These are phyloP conservation scores for Zalophus californianus DNA, from an alignment of 2,797 vertebrate genomes.

Conservation along the genomic window DNA sequence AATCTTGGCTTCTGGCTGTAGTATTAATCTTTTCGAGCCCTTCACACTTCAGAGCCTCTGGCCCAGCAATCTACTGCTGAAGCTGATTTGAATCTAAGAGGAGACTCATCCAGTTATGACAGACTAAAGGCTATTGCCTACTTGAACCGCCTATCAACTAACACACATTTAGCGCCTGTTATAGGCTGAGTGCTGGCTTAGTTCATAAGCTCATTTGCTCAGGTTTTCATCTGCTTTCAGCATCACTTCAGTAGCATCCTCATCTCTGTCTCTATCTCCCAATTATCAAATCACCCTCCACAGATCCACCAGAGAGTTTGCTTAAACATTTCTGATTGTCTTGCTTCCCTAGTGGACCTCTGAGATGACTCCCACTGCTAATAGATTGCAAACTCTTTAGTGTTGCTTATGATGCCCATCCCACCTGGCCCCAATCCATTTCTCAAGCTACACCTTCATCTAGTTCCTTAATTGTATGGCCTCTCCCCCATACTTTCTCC, in stretches of 20 bases:
- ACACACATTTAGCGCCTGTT: background rate
- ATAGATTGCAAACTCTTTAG: background rate
- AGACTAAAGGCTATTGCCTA: background rate
- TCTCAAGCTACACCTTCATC: background rate
- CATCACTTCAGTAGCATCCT: background rate
- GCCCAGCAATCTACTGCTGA: background rate
- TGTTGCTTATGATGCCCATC: background rate
- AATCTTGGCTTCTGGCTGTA: background rate
- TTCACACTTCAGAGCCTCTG: background rate
- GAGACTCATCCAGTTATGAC: background rate
- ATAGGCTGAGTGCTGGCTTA: background rate
- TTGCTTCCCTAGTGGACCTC: background rate
- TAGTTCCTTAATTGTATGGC: background rate
- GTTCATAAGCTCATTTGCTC: background rate
- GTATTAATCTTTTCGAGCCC: background rate
- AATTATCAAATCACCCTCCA: background rate
- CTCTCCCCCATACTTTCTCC: background rate
- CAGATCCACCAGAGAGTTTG: background rate
- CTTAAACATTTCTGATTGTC: background rate
- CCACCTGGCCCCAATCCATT: background rate
- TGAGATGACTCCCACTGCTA: background rate
- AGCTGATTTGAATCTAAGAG: slow-evolving; percentile 31
- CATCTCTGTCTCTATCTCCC: background rate
- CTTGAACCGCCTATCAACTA: background rate
- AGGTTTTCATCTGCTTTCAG: background rate